A percentile compares a stretch with the other conserved stretches of the same genome.
Conservation (phyloP, 1,140 invertebrate genomes). For the Drosophila paulistorum region DNA sequence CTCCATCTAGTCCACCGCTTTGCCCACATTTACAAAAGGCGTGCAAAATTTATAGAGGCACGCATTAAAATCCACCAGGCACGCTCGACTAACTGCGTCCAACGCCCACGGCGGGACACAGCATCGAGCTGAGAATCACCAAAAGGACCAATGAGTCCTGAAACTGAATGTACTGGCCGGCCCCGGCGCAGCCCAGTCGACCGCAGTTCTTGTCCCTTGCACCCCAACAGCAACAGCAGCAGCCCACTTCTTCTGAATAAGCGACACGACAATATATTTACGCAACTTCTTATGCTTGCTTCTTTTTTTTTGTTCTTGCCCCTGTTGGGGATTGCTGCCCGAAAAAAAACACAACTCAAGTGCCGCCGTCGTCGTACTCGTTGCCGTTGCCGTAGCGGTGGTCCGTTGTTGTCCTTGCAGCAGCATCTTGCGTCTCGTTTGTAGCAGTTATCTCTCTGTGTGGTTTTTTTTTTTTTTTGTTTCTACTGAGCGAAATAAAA, state of each 20-base stretch:
- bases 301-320: constrained; percentile 15
- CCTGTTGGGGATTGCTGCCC: constrained; percentile 51
- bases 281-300: constrained; percentile 73
- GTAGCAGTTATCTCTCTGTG: constrained; percentile 69
- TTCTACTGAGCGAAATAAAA: constrained; percentile 78
- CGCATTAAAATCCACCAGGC: constrained; percentile 74
- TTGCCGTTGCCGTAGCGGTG: constrained; percentile 47
- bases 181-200: constrained; percentile 22
- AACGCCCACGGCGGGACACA: constrained; percentile 46
- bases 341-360: constrained; percentile 63
- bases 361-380: constrained; percentile 32
- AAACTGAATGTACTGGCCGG: constrained; percentile 28
- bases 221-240: constrained; percentile 28
- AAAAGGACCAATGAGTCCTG: constrained; percentile 37
- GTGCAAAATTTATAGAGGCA: constrained; percentile 80
- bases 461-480: constrained; percentile 24
- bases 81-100: constrained; percentile 76
- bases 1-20: not conserved
- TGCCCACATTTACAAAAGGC: constrained; percentile 68
- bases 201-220: constrained; percentile 38
- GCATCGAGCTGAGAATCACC: no score
- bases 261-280: constrained; percentile 79
- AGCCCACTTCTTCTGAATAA: constrained; percentile 37
- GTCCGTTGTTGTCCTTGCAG: constrained; percentile 42
- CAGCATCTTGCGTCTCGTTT: constrained; percentile 78